Percentiles rank a stretch among this genome's conserved stretches.
phyloP scores from a whole-genome alignment of 2,797 vertebrate species.

The Trachops cirrhosus region DNA sequence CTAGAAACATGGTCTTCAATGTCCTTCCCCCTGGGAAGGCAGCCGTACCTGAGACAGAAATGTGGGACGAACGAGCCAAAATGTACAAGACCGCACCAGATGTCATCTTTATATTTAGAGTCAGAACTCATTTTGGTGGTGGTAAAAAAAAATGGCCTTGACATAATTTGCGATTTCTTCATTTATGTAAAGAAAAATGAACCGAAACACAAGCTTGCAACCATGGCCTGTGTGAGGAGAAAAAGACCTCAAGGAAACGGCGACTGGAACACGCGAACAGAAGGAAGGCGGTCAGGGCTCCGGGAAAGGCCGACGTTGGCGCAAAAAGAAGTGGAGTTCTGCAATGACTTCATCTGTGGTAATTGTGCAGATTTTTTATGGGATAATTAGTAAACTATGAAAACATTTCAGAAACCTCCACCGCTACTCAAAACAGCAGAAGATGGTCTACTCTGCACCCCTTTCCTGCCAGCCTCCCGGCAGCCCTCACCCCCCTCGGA shows the following conservation, averaged over 20 bases:
- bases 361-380: neutral
- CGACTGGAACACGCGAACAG: conserved; percentile 88
- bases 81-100: conserved; percentile 95
- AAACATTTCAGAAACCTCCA: neutral
- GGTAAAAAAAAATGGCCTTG: conserved; percentile 90
- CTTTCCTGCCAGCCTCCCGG: neutral
- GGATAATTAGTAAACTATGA: neutral
- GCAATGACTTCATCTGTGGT: neutral
- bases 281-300: conserved; percentile 93
- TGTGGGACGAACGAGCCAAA: conserved; percentile 93
- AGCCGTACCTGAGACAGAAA: conserved; percentile 89
- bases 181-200: conserved; percentile 95
- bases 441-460: neutral
- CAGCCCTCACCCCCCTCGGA: neutral
- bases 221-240: conserved; percentile 91
- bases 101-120: conserved; percentile 94
- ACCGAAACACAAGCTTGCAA: conserved; percentile 92
- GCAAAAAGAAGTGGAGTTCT: conserved; percentile 85
- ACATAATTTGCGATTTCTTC: conserved; percentile 92
- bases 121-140: conserved; percentile 94
- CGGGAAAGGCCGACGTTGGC: conserved; percentile 88
- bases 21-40: conserved; percentile 93
- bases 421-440: neutral
- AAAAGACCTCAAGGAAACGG: conserved; percentile 93
- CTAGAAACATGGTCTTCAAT: conserved; percentile 94